phyloP scores from a whole-genome alignment of 2,113 vertebrate species.

The Eidolon helvum region DNA sequence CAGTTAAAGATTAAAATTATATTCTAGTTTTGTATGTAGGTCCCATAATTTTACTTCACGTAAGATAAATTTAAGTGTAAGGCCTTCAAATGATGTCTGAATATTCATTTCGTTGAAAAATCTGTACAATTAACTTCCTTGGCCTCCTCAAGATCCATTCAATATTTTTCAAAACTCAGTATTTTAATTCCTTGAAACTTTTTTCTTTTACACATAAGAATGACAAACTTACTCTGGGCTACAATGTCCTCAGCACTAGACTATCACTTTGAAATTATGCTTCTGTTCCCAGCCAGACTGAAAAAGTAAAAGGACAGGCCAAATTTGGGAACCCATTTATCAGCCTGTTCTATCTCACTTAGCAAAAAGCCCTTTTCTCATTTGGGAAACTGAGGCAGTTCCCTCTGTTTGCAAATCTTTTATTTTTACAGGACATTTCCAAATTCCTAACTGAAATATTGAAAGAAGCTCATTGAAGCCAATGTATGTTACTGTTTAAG shows the following conservation, averaged over 20 bases:
- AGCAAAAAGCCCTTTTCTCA: neutral
- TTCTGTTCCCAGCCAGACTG: neutral
- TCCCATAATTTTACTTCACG: neutral
- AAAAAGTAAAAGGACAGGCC: neutral
- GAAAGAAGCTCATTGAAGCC: neutral
- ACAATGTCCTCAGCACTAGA: neutral
- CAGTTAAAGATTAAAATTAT: neutral
- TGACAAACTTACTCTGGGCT: neutral
- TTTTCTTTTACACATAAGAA: neutral
- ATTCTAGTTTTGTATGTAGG: neutral
- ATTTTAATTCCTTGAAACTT: constrained; percentile 22
- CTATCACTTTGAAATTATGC: neutral
- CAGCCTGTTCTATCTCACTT: neutral
- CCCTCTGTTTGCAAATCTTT: neutral
- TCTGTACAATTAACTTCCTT: constrained; percentile 17
- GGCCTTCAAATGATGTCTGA: neutral
- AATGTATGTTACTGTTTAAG: neutral
- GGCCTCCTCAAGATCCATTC: neutral
- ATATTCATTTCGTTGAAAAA: constrained; percentile 21
- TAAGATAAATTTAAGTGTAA: constrained; percentile 25
- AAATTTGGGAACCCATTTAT: neutral
- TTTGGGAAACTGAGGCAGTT: neutral
- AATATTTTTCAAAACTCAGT: neutral
- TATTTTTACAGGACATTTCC: constrained; percentile 2
- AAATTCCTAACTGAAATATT: neutral